Evolutionary conservation across 1,140 invertebrate genomes (phyloP).

Genomic region (Sycobia sp.): DNA sequence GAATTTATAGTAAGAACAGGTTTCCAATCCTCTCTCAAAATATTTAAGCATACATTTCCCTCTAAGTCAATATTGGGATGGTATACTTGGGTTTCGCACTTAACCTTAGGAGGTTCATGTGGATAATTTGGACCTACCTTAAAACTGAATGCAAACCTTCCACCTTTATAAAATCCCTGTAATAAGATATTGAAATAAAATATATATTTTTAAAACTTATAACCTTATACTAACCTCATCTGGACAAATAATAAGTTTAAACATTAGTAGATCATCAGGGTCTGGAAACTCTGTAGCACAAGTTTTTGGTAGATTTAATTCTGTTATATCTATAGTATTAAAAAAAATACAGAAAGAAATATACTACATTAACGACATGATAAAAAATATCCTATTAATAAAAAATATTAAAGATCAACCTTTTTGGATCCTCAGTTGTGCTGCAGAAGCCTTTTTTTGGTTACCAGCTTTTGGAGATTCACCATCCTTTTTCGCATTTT

Average conservation of each 20-base stretch:
- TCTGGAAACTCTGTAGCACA: constrained; percentile 96
- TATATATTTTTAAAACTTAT: not conserved
- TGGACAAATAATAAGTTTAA: constrained; percentile 94
- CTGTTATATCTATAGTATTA: constrained; percentile 86
- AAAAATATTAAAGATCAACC: constrained; percentile 64
- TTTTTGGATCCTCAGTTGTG: constrained; percentile 96
- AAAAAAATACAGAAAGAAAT: not conserved
- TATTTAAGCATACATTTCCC: constrained; percentile 94
- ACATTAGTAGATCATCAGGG: constrained; percentile 93
- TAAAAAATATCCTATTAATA: not conserved
- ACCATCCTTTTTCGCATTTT: constrained; percentile 97
- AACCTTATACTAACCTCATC: constrained; percentile 77
- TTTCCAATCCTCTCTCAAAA: constrained; percentile 98
- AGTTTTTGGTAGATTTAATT: constrained; percentile 95
- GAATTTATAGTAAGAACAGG: constrained; percentile 97
- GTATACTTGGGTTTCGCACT: constrained; percentile 92
- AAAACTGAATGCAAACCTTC: constrained; percentile 95
- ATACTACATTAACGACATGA: no score
- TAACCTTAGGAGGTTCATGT: constrained; percentile 94
- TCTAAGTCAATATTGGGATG: constrained; percentile 96
- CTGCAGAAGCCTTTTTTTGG: constrained; percentile 92
- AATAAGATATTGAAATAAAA: constrained; percentile 41
- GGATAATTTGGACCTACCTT: constrained; percentile 97
- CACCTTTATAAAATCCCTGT: constrained; percentile 91
- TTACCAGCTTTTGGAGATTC: constrained; percentile 77